These are phyloP conservation scores for Protaetia brevitarsis DNA, from an alignment of 1,140 invertebrate genomes.

Conservation along the genomic window DNA sequence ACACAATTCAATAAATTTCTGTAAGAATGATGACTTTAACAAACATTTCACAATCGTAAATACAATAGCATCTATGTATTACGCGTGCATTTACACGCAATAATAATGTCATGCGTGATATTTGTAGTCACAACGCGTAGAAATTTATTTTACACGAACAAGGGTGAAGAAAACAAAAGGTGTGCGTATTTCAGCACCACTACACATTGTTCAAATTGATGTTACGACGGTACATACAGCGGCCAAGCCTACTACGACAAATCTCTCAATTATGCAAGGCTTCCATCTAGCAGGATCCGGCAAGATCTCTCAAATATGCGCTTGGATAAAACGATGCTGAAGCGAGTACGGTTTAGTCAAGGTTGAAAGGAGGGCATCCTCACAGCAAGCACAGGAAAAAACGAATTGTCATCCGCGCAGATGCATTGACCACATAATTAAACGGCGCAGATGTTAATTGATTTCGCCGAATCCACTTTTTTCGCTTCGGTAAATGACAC, in stretches of 20 bases:
- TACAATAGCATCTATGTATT: too few species aligned
- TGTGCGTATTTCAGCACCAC: not conserved
- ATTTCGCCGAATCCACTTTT: not conserved
- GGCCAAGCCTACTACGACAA: not conserved
- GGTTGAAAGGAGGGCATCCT: not conserved
- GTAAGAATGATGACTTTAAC: too few species aligned
- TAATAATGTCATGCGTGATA: not conserved
- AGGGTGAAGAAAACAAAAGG: not conserved
- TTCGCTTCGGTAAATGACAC: too few species aligned
- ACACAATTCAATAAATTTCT: too few species aligned
- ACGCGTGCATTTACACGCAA: too few species aligned
- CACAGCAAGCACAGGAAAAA: not conserved
- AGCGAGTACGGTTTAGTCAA: not conserved
- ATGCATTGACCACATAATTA: constrained; percentile 4
- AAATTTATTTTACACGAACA: not conserved
- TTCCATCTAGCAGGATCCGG: not conserved
- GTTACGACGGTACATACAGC: not conserved
- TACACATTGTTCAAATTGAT: not conserved
- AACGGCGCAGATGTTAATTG: not conserved
- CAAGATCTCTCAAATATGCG: too few species aligned
- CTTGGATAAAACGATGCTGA: not conserved
- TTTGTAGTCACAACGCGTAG: not conserved
- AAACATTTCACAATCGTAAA: too few species aligned
- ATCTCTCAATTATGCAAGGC: not conserved
- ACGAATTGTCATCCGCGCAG: not conserved